Percentiles rank a stretch among this genome's conserved stretches.
Conservation (phyloP, 2,113 vertebrate genomes). For the Pimephales promelas region DNA sequence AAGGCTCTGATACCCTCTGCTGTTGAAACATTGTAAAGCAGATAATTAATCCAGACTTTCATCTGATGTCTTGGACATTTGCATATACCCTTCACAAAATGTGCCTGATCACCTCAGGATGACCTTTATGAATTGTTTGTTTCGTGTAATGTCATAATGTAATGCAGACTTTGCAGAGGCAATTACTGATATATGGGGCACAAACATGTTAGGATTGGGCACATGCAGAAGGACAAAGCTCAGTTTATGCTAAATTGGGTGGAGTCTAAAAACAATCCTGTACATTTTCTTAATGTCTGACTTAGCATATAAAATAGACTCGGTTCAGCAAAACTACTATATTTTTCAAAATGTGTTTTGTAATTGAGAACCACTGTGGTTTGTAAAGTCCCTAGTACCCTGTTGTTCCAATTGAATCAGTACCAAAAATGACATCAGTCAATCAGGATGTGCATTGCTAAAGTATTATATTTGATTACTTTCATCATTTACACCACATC, state of each 20-base stretch:
- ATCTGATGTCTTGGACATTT: neutral
- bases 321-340: neutral
- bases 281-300: neutral
- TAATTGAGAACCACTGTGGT: neutral
- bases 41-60: neutral
- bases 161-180: too few relatives aligned
- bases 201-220: too few relatives aligned
- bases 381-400: too few relatives aligned
- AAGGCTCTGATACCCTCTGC: neutral
- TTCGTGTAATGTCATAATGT: too few relatives aligned
- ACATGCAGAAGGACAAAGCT: too few relatives aligned
- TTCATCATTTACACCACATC: conserved; percentile 3
- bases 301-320: neutral
- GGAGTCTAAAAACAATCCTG: too few relatives aligned
- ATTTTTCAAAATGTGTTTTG: neutral
- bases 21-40: conserved; percentile 7
- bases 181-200: too few relatives aligned
- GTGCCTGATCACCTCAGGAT: too few relatives aligned
- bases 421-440: too few relatives aligned
- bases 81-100: neutral
- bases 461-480: neutral
- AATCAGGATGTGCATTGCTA: neutral
- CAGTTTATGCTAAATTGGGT: too few relatives aligned
- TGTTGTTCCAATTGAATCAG: too few relatives aligned
- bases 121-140: too few relatives aligned